Conservation (phyloP, 37 sponge, comb jelly and placozoan species). For the Axinella damicornis region DNA sequence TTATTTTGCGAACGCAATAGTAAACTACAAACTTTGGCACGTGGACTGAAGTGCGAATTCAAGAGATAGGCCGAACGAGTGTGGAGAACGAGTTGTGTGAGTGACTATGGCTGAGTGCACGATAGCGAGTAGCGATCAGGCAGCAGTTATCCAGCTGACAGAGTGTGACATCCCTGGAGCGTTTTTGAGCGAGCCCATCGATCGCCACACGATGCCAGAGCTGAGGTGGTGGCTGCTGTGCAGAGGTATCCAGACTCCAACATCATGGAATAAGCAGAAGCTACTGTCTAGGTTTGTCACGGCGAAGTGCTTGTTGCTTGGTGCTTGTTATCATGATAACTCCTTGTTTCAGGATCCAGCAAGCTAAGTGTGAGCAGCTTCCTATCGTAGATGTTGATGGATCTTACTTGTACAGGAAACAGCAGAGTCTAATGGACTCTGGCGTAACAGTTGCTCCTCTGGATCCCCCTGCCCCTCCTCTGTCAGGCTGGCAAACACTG, state of each 20-base stretch:
- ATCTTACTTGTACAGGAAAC: slow-evolving; percentile 58
- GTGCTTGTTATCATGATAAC: background rate
- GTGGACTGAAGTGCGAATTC: too few species aligned
- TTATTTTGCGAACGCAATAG: too few species aligned
- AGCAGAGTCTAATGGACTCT: slow-evolving; percentile 30
- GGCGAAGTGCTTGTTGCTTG: background rate
- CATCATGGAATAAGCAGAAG: background rate
- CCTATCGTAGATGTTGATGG: slow-evolving; percentile 63
- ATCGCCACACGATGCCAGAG: slow-evolving; percentile 5
- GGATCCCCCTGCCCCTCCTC: slow-evolving; percentile 26
- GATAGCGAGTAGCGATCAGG: too few species aligned
- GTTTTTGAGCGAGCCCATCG: background rate
- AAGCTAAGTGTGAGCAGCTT: background rate
- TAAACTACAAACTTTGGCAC: too few species aligned
- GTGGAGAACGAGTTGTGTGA: too few species aligned
- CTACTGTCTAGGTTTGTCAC: too few species aligned
- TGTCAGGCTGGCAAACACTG: slow-evolving; percentile 48
- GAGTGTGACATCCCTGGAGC: slow-evolving; percentile 37
- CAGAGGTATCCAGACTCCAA: background rate
- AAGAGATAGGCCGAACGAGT: too few species aligned
- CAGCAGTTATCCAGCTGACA: background rate
- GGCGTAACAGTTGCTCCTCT: slow-evolving; percentile 13
- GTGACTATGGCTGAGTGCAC: too few species aligned
- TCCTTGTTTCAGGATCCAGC: background rate
- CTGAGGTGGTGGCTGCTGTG: slow-evolving; percentile 37